phyloP scores from a whole-genome alignment of 2,113 vertebrate genomes.

The Elephantulus edwardii region DNA sequence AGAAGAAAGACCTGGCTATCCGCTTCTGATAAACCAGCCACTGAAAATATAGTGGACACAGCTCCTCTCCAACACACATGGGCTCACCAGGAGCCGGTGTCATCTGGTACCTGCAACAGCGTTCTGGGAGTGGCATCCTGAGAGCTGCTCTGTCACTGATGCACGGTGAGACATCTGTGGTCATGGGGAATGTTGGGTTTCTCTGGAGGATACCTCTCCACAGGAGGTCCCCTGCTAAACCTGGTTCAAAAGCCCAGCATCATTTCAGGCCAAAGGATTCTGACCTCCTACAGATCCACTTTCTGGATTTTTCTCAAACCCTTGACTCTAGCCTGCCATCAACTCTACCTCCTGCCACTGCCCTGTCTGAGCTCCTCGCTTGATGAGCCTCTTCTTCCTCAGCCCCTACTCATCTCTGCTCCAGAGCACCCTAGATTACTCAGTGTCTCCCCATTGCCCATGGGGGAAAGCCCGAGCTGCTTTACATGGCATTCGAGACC shows the following conservation, averaged over 20 bases:
- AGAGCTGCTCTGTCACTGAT: background rate
- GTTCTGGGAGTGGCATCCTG: accelerated
- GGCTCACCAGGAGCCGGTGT: background rate
- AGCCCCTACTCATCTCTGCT: background rate
- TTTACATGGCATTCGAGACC: background rate
- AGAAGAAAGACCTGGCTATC: background rate
- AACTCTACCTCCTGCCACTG: background rate
- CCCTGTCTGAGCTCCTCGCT: background rate
- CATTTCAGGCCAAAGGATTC: background rate
- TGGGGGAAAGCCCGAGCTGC: background rate
- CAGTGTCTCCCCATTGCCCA: accelerated
- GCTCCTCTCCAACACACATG: background rate
- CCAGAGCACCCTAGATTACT: background rate
- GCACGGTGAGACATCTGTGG: accelerated
- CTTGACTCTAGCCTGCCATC: background rate
- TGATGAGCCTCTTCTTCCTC: accelerated
- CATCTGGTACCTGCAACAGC: background rate
- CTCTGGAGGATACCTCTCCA: background rate
- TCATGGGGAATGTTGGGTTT: accelerated
- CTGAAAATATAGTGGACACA: background rate
- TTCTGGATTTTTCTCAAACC: background rate
- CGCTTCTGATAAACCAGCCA: background rate
- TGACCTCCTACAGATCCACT: accelerated
- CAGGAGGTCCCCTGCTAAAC: background rate
- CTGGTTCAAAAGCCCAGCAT: background rate